These are phyloP conservation scores for Melanotaenia parkinsoni DNA, from an alignment of 2,797 vertebrate genomes.

Conservation along the genomic window DNA sequence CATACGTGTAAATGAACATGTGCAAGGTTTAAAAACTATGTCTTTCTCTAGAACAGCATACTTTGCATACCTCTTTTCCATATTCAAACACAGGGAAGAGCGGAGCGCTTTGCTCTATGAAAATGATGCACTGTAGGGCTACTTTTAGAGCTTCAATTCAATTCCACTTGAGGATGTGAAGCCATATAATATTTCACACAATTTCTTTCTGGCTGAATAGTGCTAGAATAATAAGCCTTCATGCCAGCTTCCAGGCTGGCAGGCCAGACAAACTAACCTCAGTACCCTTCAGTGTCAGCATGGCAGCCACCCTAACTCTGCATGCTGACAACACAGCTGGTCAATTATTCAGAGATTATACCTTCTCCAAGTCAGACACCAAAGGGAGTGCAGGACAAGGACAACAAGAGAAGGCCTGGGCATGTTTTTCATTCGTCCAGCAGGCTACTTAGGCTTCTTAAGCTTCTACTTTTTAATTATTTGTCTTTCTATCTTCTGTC, in stretches of 20 bases:
- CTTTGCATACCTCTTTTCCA: conserved; percentile 70
- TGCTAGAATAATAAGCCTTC: conserved; percentile 9
- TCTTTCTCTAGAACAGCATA: conserved; percentile 5
- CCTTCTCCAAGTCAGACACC: conserved; percentile 69
- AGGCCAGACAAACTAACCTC: conserved; percentile 49
- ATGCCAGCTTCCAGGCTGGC: conserved; percentile 18
- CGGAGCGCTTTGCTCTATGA: background rate
- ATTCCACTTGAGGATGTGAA: background rate
- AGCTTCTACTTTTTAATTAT: background rate
- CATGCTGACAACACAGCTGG: conserved; percentile 56
- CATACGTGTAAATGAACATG: background rate
- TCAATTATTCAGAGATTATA: conserved; percentile 80
- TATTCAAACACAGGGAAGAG: conserved; percentile 60
- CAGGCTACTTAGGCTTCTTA: conserved; percentile 18
- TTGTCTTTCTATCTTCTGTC: background rate
- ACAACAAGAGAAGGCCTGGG: conserved; percentile 27
- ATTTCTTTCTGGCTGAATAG: background rate
- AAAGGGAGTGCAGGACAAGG: conserved; percentile 41
- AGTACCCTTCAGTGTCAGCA: conserved; percentile 41
- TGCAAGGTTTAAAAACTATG: conserved; percentile 1
- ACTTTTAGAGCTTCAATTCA: background rate
- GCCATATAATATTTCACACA: conserved; percentile 20
- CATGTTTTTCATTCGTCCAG: conserved; percentile 31
- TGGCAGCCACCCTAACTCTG: conserved; percentile 50
- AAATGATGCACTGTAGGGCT: background rate